These are phyloP conservation scores for Xenopus borealis DNA, from an alignment of 2,113 vertebrate genomes.

Conservation along the genomic window DNA sequence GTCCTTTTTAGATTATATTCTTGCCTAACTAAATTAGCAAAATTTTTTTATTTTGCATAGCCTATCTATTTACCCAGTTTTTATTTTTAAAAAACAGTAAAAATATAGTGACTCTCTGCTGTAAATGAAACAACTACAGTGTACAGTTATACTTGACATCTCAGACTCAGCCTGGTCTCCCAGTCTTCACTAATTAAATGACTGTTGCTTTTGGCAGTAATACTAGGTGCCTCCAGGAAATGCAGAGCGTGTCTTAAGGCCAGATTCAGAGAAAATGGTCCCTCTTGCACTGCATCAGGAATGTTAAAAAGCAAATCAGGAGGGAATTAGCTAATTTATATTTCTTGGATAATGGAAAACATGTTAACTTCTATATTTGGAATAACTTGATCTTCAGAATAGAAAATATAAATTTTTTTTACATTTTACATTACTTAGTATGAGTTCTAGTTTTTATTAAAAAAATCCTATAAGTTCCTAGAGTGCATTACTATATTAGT, in stretches of 20 bases:
- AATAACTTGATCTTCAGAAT: constrained; percentile 7
- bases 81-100: no score
- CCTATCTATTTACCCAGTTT: no score
- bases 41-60: no score
- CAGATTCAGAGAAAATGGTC: constrained; percentile 31
- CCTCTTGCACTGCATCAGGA: constrained; percentile 32
- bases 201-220: constrained; percentile 40
- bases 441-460: neutral
- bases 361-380: constrained; percentile 10
- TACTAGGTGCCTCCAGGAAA: constrained; percentile 14
- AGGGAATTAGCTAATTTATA: constrained; percentile 42
- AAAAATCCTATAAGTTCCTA: no score
- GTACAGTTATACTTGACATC: no score
- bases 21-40: no score
- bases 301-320: constrained; percentile 41
- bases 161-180: constrained; percentile 12
- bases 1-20: no score
- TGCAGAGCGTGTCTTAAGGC: constrained; percentile 29
- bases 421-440: neutral
- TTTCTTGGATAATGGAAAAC: constrained; percentile 32
- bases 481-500: no score
- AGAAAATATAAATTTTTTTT: constrained; percentile 8
- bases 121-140: no score
- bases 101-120: no score
- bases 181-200: constrained; percentile 42